Percentiles rank a stretch among this genome's conserved stretches.
phyloP scores from a whole-genome alignment of 2,797 vertebrate species.

The Carcharodon carcharias region DNA sequence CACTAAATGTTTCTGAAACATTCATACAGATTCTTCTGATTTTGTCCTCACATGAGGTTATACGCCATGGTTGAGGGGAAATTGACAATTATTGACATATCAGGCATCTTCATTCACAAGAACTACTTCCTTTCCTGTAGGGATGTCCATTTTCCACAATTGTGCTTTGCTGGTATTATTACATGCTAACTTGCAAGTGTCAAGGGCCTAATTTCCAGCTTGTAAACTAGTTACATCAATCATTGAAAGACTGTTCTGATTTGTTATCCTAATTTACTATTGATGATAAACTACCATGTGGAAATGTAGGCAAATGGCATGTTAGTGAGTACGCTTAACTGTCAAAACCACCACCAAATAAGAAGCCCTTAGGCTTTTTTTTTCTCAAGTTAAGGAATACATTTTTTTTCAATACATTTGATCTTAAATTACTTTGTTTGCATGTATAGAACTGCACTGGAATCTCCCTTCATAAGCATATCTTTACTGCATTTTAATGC shows the following conservation, averaged over 20 bases:
- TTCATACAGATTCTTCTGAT: background rate
- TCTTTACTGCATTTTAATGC: constrained; percentile 15
- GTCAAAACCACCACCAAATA: background rate
- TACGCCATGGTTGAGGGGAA: background rate
- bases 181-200: background rate
- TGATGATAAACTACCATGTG: background rate
- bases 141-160: background rate
- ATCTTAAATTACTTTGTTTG: background rate
- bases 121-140: background rate
- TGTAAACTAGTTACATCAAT: constrained; percentile 11
- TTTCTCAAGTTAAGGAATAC: background rate
- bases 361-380: background rate
- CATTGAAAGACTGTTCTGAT: background rate
- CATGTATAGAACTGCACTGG: background rate
- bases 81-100: background rate
- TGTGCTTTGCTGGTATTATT: background rate
- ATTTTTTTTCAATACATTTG: background rate
- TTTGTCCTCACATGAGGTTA: background rate
- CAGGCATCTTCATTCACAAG: background rate
- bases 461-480: background rate
- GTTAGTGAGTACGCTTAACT: background rate
- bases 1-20: background rate
- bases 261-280: constrained; percentile 15
- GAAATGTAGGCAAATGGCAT: background rate
- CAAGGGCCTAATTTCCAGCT: background rate